A percentile compares a stretch with the other conserved stretches of the same genome.
Evolutionary conservation across 2,888 invertebrate genomes (phyloP).

Genomic region (Cheilosia vulpina): DNA sequence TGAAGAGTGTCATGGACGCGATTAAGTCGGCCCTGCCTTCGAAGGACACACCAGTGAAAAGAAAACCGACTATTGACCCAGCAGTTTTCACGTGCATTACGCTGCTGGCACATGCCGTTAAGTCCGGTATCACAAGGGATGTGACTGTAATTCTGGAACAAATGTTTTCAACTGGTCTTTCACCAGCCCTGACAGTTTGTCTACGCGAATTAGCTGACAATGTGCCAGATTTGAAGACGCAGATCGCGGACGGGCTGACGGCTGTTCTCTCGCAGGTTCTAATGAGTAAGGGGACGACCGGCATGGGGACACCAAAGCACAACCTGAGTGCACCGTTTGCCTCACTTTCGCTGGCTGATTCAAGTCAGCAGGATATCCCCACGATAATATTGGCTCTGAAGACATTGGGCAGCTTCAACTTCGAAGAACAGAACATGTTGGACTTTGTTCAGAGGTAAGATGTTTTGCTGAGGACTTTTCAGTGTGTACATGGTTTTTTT

Average conservation of each 20-base stretch:
- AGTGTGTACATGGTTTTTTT: neutral
- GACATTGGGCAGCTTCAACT: constrained; percentile 95
- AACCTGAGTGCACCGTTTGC: constrained; percentile 82
- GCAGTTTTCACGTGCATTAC: constrained; percentile 97
- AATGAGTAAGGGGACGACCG: constrained; percentile 93
- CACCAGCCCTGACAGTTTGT: constrained; percentile 95
- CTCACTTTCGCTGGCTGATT: constrained; percentile 79
- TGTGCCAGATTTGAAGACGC: constrained; percentile 93
- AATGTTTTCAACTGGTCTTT: constrained; percentile 96
- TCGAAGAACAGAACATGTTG: constrained; percentile 95
- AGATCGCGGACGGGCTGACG: constrained; percentile 96
- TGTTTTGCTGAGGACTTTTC: too few species aligned
- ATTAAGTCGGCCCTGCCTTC: constrained; percentile 91
- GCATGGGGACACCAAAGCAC: constrained; percentile 89
- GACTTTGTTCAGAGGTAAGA: constrained; percentile 91
- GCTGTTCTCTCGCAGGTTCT: constrained; percentile 95
- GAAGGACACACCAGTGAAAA: constrained; percentile 90
- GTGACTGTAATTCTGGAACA: constrained; percentile 94
- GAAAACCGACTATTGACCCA: constrained; percentile 90
- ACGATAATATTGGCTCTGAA: constrained; percentile 95
- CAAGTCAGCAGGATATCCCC: constrained; percentile 87
- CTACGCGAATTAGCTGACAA: constrained; percentile 94
- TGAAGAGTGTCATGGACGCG: constrained; percentile 93
- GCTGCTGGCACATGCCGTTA: constrained; percentile 93
- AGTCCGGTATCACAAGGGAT: constrained; percentile 89